Percentiles rank a stretch among this genome's conserved stretches.
Evolutionary conservation across 2,888 invertebrate species (phyloP).

Genomic region (Maniola hyperantus): DNA sequence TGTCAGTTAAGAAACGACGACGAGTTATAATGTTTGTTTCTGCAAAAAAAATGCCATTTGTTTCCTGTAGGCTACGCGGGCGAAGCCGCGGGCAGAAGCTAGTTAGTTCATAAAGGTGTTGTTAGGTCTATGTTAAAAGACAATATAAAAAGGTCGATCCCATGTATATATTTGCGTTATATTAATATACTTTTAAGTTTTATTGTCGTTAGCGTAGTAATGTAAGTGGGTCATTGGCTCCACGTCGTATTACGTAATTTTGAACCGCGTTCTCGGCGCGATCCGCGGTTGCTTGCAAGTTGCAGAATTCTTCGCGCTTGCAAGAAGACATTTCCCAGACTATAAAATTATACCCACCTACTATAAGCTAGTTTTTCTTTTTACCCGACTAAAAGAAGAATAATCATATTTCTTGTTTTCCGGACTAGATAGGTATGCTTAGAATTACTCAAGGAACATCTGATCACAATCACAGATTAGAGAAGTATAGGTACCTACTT

Average conservation of each 20-base stretch:
- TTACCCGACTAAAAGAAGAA: not conserved
- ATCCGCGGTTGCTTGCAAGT: constrained; percentile 43
- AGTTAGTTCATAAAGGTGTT: not conserved
- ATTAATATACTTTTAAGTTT: constrained; percentile 55
- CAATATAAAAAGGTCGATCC: constrained; percentile 16
- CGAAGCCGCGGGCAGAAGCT: too few relatives aligned
- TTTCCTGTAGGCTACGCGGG: too few relatives aligned
- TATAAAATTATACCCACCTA: constrained; percentile 32
- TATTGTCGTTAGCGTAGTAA: constrained; percentile 63
- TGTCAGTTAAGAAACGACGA: too few relatives aligned
- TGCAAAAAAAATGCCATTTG: too few relatives aligned
- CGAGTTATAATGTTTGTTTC: too few relatives aligned
- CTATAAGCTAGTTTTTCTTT: not conserved
- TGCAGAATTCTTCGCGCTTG: constrained; percentile 42
- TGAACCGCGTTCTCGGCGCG: constrained; percentile 44
- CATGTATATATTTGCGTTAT: constrained; percentile 32
- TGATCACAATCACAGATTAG: too few relatives aligned
- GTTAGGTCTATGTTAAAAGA: constrained; percentile 7
- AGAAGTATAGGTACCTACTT: too few relatives aligned
- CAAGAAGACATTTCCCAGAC: constrained; percentile 46
- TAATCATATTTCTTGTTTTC: too few relatives aligned
- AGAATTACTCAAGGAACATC: too few relatives aligned
- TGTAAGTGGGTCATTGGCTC: constrained; percentile 76
- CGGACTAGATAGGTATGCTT: too few relatives aligned
- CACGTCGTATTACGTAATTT: constrained; percentile 73